Base-by-base conservation (phyloP, 2,113 vertebrate genomes). In the Clarias macrocephalus region DNA sequence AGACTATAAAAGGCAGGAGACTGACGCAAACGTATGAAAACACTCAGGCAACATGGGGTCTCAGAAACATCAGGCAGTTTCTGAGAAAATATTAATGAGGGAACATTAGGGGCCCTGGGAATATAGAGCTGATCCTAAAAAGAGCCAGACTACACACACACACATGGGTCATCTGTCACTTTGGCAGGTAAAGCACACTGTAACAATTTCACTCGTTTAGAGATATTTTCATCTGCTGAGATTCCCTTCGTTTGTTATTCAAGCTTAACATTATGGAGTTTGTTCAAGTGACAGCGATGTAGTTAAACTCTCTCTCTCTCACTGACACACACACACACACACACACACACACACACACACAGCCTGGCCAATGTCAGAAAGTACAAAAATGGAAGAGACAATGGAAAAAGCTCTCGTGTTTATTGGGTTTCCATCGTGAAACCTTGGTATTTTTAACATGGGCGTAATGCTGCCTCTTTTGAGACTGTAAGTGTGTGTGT, bases 351-450 rank as follows among this genome's bases (percentile, higher is more conserved):
- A 70, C 48, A 84, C 65, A 84, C 52, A 56, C 12, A 72, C 59
- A 42, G 10, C 15, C 80, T 65, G 59, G 60, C 23, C 23, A n/a
- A 52, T 76, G 73, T 73, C 52, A 60, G 83, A 60, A 48, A 60
- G 75, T 66, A 48, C 42, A 68, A 62, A 75, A 85, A 62, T 77
- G 85, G 63, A 72, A 28, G n/a, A 72, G 16, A 82, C 33, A 30
- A 30, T 52, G 68, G 37, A 82, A 62, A 82, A 72, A 30, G 57
- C 33, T 21, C 79, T 73, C 7, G 66, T 73, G 65, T 87, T 87
- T 72, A 87, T 75, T 87, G 68, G 16, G 15, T 86, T 73, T 72
- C 79, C 79, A 72, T 86, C 54, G 1, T 56, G 76, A 86, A 68
- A 56, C 77, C 66, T 57, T 3, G 8, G 57, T 62, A 21, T 66